phyloP scores from a whole-genome alignment of 2,797 vertebrate species.

The Pogoniulus pusillus region DNA sequence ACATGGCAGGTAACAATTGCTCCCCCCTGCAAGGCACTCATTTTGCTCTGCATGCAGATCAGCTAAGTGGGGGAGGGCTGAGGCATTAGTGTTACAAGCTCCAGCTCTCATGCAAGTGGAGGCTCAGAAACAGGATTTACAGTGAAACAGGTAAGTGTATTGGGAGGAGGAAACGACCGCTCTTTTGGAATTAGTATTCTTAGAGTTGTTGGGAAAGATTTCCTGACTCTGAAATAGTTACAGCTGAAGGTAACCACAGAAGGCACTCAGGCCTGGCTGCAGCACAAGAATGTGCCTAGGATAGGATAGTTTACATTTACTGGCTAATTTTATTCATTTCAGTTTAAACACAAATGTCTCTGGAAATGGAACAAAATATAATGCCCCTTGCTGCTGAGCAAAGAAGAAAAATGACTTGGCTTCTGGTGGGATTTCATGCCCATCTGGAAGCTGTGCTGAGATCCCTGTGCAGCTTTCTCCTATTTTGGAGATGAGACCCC shows the following conservation, averaged over 20 bases:
- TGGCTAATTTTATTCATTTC: neutral
- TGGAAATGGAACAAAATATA: neutral
- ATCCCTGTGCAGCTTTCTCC: neutral
- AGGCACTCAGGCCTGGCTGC: neutral
- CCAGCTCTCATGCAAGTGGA: neutral
- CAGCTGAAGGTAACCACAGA: neutral
- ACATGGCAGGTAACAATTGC: constrained; percentile 81
- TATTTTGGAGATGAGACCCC: neutral
- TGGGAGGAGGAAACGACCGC: no score
- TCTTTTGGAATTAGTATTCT: no score
- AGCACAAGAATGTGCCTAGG: neutral
- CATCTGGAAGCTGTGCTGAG: neutral
- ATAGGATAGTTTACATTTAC: neutral
- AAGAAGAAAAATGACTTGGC: neutral
- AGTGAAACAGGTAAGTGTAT: neutral
- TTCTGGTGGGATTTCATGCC: neutral
- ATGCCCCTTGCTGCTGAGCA: neutral
- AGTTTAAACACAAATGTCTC: neutral
- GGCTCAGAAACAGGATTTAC: neutral
- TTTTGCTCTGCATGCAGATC: neutral
- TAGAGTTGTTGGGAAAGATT: neutral
- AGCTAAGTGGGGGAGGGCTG: neutral
- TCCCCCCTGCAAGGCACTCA: neutral
- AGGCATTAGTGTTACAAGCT: neutral
- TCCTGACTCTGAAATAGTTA: neutral